Conservation (phyloP, 2,888 invertebrate genomes). For the Augiades crinisus region DNA sequence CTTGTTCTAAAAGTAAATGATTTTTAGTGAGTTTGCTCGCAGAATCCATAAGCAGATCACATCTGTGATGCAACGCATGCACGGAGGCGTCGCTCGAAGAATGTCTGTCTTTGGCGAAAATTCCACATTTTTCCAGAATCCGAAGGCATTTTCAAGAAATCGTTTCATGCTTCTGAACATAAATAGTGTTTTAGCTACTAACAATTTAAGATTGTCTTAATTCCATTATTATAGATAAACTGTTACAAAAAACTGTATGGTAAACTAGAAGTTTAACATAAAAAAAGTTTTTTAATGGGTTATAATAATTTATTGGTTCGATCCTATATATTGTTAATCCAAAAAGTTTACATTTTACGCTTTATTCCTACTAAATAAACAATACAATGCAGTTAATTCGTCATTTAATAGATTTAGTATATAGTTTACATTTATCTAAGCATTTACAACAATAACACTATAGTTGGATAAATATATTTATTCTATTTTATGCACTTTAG, state of each 20-base stretch:
- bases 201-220: too few relatives aligned
- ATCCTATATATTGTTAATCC: not conserved
- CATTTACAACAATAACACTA: conserved; percentile 39
- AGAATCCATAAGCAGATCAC: conserved; percentile 20
- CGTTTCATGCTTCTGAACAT: not conserved
- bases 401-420: conserved; percentile 23
- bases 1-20: conserved; percentile 22
- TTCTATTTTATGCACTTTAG: conserved; percentile 9
- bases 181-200: too few relatives aligned
- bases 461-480: conserved; percentile 26
- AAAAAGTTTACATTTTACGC: not conserved
- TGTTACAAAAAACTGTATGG: too few relatives aligned
- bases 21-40: conserved; percentile 19
- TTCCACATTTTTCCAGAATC: conserved; percentile 2
- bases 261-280: not conserved
- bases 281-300: not conserved
- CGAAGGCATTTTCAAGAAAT: conserved; percentile 10
- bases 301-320: not conserved
- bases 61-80: conserved; percentile 21
- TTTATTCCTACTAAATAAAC: not conserved
- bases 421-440: conserved; percentile 33
- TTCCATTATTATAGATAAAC: too few relatives aligned
- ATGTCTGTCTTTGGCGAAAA: conserved; percentile 13
- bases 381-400: conserved; percentile 12
- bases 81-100: conserved; percentile 11